Evolutionary conservation across 2,113 vertebrate species (phyloP).

Genomic region (Xyrauchen texanus): DNA sequence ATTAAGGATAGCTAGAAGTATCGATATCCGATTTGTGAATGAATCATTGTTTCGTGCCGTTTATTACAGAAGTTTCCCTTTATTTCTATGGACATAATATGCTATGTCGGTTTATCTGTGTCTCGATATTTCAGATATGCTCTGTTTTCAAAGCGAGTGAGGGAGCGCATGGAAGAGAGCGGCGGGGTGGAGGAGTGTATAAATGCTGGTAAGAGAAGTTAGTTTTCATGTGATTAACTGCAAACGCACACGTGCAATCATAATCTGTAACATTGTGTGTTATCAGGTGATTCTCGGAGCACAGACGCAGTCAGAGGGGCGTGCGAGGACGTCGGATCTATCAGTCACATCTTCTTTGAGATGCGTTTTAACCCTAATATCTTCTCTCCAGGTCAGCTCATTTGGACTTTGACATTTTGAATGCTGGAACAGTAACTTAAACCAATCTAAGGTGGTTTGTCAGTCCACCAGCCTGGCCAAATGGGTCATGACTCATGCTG

Average conservation of each 20-base stretch:
- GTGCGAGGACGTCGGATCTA: conserved; percentile 77
- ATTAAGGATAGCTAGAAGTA: no score
- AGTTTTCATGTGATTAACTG: neutral
- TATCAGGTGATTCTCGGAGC: conserved; percentile 66
- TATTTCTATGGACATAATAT: neutral
- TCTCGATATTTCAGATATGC: conserved; percentile 63
- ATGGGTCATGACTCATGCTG: no score
- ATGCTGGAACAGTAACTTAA: no score
- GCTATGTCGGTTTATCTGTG: no score
- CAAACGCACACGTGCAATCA: no score
- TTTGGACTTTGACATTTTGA: no score
- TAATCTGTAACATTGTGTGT: neutral
- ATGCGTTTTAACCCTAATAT: conserved; percentile 79
- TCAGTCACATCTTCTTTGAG: conserved; percentile 80
- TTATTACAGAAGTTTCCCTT: neutral
- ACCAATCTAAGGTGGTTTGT: no score
- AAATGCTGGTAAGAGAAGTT: conserved; percentile 59
- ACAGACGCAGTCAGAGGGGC: conserved; percentile 69
- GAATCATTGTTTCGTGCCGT: no score
- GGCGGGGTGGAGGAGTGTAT: conserved; percentile 72
- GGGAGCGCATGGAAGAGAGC: conserved; percentile 67
- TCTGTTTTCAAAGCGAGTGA: conserved; percentile 70
- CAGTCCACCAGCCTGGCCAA: no score
- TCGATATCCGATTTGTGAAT: no score
- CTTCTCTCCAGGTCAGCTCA: conserved; percentile 72